A percentile compares a stretch with the other conserved stretches of the same genome.
Conservation (phyloP, 2,888 invertebrate species). For the Aquatica leii region DNA sequence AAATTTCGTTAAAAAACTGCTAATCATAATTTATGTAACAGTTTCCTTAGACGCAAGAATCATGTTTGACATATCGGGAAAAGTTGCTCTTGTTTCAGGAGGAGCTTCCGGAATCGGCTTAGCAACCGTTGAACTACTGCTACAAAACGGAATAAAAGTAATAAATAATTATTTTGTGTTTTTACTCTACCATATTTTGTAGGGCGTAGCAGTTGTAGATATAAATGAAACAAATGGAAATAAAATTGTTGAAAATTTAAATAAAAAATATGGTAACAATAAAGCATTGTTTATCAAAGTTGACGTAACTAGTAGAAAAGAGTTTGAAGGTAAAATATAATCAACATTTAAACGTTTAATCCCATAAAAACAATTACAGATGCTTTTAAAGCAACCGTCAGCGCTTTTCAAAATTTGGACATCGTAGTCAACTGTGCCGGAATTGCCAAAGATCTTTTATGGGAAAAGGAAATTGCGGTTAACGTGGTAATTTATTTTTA, state of each 20-base stretch:
- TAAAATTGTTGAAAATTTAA: slow-evolving; percentile 68
- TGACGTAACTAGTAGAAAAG: slow-evolving; percentile 76
- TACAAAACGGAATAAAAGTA: slow-evolving; percentile 66
- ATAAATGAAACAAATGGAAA: slow-evolving; percentile 72
- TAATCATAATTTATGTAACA: too few species aligned
- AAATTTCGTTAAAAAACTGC: too few species aligned
- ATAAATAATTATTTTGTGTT: slow-evolving; percentile 7
- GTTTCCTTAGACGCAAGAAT: too few species aligned
- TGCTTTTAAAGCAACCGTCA: neutral
- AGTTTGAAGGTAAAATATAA: slow-evolving; percentile 69
- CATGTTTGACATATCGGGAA: slow-evolving; percentile 59
- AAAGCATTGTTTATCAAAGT: slow-evolving; percentile 74
- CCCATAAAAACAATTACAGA: neutral
- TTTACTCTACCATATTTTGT: slow-evolving; percentile 13
- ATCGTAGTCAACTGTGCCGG: slow-evolving; percentile 6
- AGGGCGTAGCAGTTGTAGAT: slow-evolving; percentile 76
- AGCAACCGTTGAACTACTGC: slow-evolving; percentile 71
- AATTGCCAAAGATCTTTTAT: neutral
- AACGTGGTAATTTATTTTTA: neutral
- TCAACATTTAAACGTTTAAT: slow-evolving; percentile 22
- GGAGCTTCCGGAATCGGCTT: slow-evolving; percentile 77
- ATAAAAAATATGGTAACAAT: slow-evolving; percentile 72
- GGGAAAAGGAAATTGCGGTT: slow-evolving; percentile 1
- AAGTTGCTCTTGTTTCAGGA: slow-evolving; percentile 76
- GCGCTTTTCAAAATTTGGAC: neutral